A percentile compares a stretch with the other conserved stretches of the same genome.
Conservation (phyloP, 2,113 vertebrate genomes). For the Dipodomys ordii region DNA sequence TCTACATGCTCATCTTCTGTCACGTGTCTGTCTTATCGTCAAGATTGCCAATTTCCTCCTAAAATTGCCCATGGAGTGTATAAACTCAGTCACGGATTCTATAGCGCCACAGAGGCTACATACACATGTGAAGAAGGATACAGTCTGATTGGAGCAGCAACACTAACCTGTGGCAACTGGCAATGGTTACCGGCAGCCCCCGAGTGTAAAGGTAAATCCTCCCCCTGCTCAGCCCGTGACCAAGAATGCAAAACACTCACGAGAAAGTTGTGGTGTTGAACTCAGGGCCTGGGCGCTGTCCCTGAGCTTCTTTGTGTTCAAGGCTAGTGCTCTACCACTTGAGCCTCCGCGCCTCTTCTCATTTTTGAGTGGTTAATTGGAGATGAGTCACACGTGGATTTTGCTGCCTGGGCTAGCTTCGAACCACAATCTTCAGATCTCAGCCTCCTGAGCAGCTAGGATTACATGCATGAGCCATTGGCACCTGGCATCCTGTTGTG, state of each 20-base stretch:
- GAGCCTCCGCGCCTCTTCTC: too few species aligned
- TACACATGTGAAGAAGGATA: conserved; percentile 72
- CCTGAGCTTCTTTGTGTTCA: too few species aligned
- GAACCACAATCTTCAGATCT: too few species aligned
- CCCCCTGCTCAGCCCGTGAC: neutral
- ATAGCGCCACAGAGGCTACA: rapidly evolving
- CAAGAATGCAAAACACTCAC: neutral
- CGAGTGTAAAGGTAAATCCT: conserved; percentile 68
- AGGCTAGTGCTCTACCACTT: too few species aligned
- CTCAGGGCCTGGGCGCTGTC: too few species aligned
- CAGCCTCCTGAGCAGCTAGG: too few species aligned
- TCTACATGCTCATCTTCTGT: neutral
- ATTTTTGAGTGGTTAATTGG: too few species aligned
- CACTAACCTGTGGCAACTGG: rapidly evolving
- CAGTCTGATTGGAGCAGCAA: neutral
- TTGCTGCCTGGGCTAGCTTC: too few species aligned
- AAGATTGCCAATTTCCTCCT: conserved; percentile 43
- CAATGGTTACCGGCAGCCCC: neutral
- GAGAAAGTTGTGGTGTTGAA: neutral
- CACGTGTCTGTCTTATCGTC: neutral
- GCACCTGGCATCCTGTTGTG: too few species aligned
- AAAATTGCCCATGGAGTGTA: neutral
- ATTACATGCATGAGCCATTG: too few species aligned
- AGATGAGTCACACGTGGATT: too few species aligned
- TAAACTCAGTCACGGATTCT: rapidly evolving